Base-by-base conservation (phyloP, 2,888 invertebrate species). In the Nomada goodeniana region DNA sequence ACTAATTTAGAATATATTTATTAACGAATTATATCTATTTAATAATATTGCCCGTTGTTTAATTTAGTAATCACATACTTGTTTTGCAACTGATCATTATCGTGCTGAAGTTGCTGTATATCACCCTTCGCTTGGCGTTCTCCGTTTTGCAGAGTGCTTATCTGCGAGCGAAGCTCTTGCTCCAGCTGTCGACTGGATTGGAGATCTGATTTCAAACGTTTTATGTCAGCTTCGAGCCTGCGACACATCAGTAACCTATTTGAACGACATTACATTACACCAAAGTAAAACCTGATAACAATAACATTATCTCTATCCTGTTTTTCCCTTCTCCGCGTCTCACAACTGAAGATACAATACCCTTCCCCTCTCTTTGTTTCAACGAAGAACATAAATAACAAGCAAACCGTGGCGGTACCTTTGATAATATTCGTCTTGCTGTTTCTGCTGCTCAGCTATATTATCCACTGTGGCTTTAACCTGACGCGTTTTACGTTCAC, bases 81-180 rank as follows among this genome's bases (percentile, higher is more conserved):
- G 93, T 96, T 96, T 93, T 98, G 98, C 89, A 98, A 94, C 92
- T 97, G 97, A 90, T 98, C 98, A 93, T 98, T 97, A 92, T 98
- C 98, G 92, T 97, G 96, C 94, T 97, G 97, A 92, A 98, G 95
- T 91, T 96, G 96, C 76, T 95, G 95, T 90, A 97, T 95, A 94
- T 98, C 98, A 88, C 96, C 95, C 91, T 96, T 95, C 55, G 95
- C 94, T 87, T 95, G 95, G 90, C 96, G 96, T 91, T 98, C 98
- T 82, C 95, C 95, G 75, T 95, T 95, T 67, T 96, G 94, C 89
- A 96, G 94, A 47, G 95, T 94, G 89, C 94, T 95, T 84, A 97
- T 95, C 94, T 97, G 97, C 90, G 96, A 95, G 89, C 96, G 94
- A 80, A 97, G 94, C 83, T 97, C 97, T 91, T 96, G 96, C 93